Evolutionary conservation across 2,113 vertebrate species (phyloP).

Genomic region (Acrocephalus arundinaceus): DNA sequence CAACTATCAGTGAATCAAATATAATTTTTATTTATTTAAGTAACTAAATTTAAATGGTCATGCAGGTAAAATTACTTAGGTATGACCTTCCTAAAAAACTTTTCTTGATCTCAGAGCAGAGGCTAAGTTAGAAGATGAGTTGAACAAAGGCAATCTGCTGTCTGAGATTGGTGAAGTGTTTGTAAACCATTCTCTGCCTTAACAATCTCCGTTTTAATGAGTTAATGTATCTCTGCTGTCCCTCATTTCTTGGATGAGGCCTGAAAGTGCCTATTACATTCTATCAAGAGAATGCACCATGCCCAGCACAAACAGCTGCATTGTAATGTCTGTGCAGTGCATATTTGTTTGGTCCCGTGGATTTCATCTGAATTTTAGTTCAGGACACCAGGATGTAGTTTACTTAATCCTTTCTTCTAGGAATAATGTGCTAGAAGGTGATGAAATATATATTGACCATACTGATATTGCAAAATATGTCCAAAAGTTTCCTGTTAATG

Average conservation of each 20-base stretch:
- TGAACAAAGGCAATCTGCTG: neutral
- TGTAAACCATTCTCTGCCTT: neutral
- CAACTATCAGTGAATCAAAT: neutral
- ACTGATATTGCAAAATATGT: neutral
- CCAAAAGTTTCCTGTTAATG: neutral
- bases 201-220: neutral
- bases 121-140: neutral
- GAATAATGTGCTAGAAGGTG: neutral
- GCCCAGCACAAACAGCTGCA: neutral
- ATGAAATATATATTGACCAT: neutral
- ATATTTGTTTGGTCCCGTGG: neutral
- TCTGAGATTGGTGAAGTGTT: neutral
- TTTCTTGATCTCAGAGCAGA: neutral
- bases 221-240: neutral
- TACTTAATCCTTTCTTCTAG: neutral
- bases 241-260: neutral
- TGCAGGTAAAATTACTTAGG: neutral
- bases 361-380: neutral
- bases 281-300: neutral
- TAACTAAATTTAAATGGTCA: neutral
- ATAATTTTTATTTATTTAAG: neutral
- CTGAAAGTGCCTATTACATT: neutral
- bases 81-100: neutral
- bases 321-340: neutral
- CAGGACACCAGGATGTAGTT: neutral